These are phyloP conservation scores for Elysia chlorotica DNA, from an alignment of 1,140 invertebrate species.

Conservation along the genomic window DNA sequence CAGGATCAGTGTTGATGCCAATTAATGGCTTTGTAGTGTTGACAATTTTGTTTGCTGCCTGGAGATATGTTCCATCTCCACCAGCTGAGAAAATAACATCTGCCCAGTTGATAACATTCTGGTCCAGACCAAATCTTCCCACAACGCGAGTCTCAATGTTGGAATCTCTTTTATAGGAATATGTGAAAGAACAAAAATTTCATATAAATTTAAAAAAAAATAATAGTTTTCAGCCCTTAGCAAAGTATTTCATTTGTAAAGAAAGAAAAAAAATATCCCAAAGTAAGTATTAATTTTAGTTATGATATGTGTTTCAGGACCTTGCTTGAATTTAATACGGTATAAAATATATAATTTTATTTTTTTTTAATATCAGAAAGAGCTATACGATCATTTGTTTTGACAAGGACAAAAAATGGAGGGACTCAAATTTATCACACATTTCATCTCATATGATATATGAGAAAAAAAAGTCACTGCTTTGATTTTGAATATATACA, in stretches of 20 bases:
- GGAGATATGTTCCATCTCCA: conserved; percentile 96
- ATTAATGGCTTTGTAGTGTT: conserved; percentile 83
- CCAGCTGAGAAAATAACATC: conserved; percentile 94
- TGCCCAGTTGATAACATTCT: conserved; percentile 83
- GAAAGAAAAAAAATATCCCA: conserved; percentile 3
- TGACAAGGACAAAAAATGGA: too few species aligned
- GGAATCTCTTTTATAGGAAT: too few species aligned
- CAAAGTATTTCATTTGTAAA: background rate
- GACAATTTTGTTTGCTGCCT: conserved; percentile 85
- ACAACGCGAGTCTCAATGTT: conserved; percentile 82
- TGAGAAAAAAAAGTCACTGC: too few species aligned
- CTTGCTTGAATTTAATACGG: too few species aligned
- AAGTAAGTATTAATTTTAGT: background rate
- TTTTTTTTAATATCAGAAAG: too few species aligned
- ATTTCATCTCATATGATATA: too few species aligned
- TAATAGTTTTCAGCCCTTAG: background rate
- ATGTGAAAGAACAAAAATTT: too few species aligned
- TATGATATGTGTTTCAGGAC: too few species aligned
- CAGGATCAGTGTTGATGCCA: conserved; percentile 97
- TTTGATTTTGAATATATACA: too few species aligned
- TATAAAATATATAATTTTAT: too few species aligned
- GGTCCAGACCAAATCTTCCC: conserved; percentile 74
- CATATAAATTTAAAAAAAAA: conserved; percentile 30
- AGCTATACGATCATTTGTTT: too few species aligned
- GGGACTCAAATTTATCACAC: too few species aligned